phyloP scores from a whole-genome alignment of 2,888 invertebrate species.

The Lutraria lutraria region DNA sequence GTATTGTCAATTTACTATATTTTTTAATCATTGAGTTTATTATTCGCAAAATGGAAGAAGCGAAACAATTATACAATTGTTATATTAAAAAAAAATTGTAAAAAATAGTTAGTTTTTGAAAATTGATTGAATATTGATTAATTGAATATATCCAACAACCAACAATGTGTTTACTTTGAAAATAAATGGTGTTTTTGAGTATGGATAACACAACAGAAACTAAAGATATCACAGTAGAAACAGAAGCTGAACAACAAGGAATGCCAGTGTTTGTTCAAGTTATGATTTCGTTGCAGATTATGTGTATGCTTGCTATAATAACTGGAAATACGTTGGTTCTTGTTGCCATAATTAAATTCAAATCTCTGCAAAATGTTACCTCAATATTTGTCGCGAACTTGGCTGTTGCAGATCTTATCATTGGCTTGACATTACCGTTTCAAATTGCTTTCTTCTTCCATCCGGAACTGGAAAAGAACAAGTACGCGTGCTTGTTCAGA shows the following conservation, averaged over 20 bases:
- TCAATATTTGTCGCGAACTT: conserved; percentile 76
- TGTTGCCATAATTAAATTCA: conserved; percentile 63
- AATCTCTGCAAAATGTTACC: conserved; percentile 71
- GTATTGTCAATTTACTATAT: no score
- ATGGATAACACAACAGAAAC: not conserved
- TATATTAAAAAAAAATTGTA: no score
- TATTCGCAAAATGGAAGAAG: no score
- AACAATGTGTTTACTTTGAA: no score
- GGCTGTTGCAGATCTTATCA: conserved; percentile 73
- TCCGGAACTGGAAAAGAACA: conserved; percentile 60
- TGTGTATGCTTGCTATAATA: conserved; percentile 66
- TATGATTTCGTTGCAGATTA: conserved; percentile 62
- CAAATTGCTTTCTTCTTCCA: conserved; percentile 70
- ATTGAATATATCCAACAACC: no score
- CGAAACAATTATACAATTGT: no score
- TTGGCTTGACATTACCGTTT: conserved; percentile 74
- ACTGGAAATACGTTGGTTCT: conserved; percentile 73
- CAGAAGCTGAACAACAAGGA: not conserved
- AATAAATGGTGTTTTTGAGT: not conserved
- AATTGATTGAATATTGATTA: no score
- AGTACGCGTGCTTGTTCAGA: conserved; percentile 70
- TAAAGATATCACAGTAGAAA: not conserved
- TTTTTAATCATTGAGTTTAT: no score
- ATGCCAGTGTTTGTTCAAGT: conserved; percentile 51
- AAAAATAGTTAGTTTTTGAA: no score